phyloP scores from a whole-genome alignment of 2,888 invertebrate genomes.

The Temnothorax rugatulus region DNA sequence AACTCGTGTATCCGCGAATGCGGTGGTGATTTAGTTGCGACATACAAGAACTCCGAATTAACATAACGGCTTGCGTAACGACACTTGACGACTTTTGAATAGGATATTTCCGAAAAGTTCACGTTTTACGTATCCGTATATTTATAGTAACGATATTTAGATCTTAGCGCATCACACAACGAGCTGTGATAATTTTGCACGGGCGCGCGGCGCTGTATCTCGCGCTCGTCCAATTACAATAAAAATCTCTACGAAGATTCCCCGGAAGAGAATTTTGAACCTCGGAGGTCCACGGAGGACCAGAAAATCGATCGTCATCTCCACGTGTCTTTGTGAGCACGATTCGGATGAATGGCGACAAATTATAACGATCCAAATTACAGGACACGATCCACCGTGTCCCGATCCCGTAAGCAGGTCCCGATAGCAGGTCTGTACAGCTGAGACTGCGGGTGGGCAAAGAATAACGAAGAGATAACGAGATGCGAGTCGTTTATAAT shows the following conservation, averaged over 20 bases:
- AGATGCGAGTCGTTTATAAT: conserved; percentile 81
- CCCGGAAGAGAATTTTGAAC: conserved; percentile 8
- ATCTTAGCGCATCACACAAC: conserved; percentile 27
- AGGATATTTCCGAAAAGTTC: conserved; percentile 21
- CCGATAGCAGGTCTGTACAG: conserved; percentile 35
- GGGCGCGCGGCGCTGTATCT: neutral
- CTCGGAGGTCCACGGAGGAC: neutral
- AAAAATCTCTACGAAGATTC: conserved; percentile 20
- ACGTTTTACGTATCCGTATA: conserved; percentile 11
- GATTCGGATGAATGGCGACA: neutral
- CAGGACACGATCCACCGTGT: conserved; percentile 1
- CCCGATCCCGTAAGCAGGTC: conserved; percentile 20
- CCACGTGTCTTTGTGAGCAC: neutral
- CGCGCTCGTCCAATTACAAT: conserved; percentile 17
- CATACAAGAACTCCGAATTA: conserved; percentile 33
- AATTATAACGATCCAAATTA: conserved; percentile 12
- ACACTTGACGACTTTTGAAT: conserved; percentile 12
- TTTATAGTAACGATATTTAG: conserved; percentile 41
- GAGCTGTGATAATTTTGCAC: conserved; percentile 44
- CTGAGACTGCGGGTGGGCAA: conserved; percentile 41
- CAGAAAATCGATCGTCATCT: neutral
- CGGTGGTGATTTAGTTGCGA: conserved; percentile 4
- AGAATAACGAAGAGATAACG: conserved; percentile 57
- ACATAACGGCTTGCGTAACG: conserved; percentile 25
- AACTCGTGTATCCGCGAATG: conserved; percentile 14